These are phyloP conservation scores for Yponomeuta malinellus DNA, from an alignment of 2,888 invertebrate genomes.

Conservation along the genomic window DNA sequence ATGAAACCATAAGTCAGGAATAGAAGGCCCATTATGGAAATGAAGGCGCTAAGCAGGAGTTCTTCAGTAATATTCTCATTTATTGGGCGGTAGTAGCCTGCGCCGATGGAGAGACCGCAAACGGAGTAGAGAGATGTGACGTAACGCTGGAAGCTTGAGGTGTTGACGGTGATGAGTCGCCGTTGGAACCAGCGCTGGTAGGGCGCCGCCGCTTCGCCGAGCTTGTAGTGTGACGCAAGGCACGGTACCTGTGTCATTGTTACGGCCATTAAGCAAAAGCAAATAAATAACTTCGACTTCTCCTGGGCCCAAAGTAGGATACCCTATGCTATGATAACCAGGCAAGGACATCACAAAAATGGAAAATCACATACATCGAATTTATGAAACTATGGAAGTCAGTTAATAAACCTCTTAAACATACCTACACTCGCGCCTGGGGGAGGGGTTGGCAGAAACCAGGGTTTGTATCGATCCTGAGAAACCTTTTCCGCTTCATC, in stretches of 20 bases:
- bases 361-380: too few species aligned
- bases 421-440: too few species aligned
- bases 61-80: conserved; percentile 33
- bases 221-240: conserved; percentile 33
- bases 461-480: too few species aligned
- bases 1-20: conserved; percentile 38
- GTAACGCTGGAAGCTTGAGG: conserved; percentile 35
- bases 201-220: conserved; percentile 20
- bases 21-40: conserved; percentile 37
- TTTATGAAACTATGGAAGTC: too few species aligned
- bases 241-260: conserved; percentile 35
- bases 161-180: conserved; percentile 24
- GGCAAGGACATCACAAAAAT: too few species aligned
- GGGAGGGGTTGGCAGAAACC: too few species aligned
- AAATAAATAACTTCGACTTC: too few species aligned
- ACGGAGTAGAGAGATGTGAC: conserved; percentile 40
- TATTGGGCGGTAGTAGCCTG: conserved; percentile 34
- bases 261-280: neutral
- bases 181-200: conserved; percentile 30
- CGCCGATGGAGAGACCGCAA: conserved; percentile 39
- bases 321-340: too few species aligned
- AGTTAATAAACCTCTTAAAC: too few species aligned
- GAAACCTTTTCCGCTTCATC: too few species aligned
- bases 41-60: conserved; percentile 32
- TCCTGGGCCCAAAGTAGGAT: too few species aligned